These are phyloP conservation scores for Puffinus mauretanicus DNA, from an alignment of 2,113 vertebrate species.

Conservation along the genomic window DNA sequence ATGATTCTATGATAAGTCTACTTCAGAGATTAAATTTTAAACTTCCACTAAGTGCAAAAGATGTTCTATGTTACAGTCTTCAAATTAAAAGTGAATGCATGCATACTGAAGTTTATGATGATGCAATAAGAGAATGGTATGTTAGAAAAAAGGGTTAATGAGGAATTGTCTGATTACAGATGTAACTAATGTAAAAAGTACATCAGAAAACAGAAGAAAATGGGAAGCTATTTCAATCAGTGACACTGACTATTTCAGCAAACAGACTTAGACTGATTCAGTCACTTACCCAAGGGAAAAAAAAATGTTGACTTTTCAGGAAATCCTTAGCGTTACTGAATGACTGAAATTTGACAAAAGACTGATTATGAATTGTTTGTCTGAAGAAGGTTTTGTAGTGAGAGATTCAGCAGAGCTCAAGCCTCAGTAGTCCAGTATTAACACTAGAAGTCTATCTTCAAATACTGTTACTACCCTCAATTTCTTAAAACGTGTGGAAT, in stretches of 20 bases:
- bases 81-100: not conserved
- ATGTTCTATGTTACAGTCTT: not conserved
- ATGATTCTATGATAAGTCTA: not conserved
- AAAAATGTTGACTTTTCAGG: not conserved
- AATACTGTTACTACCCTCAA: not conserved
- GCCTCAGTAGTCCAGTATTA: not conserved
- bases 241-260: not conserved
- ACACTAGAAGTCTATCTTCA: not conserved
- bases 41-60: not conserved
- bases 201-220: not conserved
- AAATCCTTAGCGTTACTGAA: not conserved
- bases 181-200: not conserved
- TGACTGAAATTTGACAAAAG: not conserved
- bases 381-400: not conserved
- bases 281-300: not conserved
- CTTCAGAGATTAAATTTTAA: not conserved
- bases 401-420: not conserved
- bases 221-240: not conserved
- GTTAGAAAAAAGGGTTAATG: not conserved
- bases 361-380: not conserved
- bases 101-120: not conserved
- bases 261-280: not conserved
- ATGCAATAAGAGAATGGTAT: not conserved
- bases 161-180: not conserved
- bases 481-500: not conserved